Evolutionary conservation across 2,888 invertebrate genomes (phyloP).

Genomic region (Notocelia uddmanniana): DNA sequence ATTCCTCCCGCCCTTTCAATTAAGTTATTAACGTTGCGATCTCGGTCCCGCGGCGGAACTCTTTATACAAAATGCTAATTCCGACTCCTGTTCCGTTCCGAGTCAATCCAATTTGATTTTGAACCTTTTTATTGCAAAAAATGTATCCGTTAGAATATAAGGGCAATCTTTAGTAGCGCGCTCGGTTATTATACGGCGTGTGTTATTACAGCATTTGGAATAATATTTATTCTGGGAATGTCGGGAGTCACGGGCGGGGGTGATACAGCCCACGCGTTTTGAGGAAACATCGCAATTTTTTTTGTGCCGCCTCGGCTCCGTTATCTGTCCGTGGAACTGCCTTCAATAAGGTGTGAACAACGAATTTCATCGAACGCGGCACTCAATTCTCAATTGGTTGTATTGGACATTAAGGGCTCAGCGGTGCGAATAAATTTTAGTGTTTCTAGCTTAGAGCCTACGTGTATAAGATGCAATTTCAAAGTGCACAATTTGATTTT

Average conservation of each 20-base stretch:
- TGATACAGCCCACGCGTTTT: slow-evolving; percentile 11
- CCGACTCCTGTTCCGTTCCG: slow-evolving; percentile 46
- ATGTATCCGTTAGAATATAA: slow-evolving; percentile 35
- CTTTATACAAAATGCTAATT: slow-evolving; percentile 59
- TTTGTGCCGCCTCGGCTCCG: neutral
- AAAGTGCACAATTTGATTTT: neutral
- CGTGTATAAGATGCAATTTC: neutral
- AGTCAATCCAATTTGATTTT: slow-evolving; percentile 53
- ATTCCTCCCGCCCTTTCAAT: slow-evolving; percentile 50
- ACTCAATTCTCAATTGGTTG: neutral
- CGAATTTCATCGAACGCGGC: neutral
- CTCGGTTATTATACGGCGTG: slow-evolving; percentile 7
- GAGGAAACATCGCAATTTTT: neutral
- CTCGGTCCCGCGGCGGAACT: slow-evolving; percentile 45
- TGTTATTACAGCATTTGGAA: slow-evolving; percentile 18
- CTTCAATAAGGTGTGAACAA: slow-evolving; percentile 10
- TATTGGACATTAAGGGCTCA: neutral
- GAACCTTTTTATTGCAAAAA: slow-evolving; percentile 54
- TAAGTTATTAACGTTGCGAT: slow-evolving; percentile 56
- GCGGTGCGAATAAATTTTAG: neutral
- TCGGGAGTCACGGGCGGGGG: neutral
- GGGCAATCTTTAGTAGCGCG: slow-evolving; percentile 8
- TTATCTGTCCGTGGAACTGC: neutral
- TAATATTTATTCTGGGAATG: slow-evolving; percentile 33
- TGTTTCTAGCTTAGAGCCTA: neutral